Evolutionary conservation across 2,888 invertebrate genomes (phyloP).

Genomic region (Mycalesis mineus): DNA sequence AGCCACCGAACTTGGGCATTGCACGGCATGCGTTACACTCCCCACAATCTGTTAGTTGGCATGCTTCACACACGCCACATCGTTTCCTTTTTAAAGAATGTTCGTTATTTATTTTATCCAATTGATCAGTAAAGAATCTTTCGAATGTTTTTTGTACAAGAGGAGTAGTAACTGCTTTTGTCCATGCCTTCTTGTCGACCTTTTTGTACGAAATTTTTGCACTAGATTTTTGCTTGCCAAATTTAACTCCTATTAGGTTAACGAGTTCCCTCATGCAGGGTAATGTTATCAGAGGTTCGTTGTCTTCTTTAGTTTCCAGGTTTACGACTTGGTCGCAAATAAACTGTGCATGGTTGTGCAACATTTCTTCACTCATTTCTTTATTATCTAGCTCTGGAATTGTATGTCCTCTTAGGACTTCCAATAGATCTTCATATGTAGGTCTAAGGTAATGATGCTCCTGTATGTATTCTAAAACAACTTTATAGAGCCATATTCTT

Average conservation of each 20-base stretch:
- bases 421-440: conserved; percentile 86
- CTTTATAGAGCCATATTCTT: conserved; percentile 87
- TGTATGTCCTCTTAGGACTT: conserved; percentile 78
- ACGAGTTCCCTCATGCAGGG: conserved; percentile 87
- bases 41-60: conserved; percentile 88
- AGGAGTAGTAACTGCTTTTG: conserved; percentile 88
- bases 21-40: conserved; percentile 84
- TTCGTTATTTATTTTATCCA: conserved; percentile 79
- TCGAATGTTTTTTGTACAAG: conserved; percentile 88
- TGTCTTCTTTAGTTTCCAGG: conserved; percentile 79
- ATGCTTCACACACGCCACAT: conserved; percentile 88
- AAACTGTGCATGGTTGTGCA: conserved; percentile 88
- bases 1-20: conserved; percentile 89
- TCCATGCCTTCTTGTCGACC: conserved; percentile 79
- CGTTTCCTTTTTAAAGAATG: conserved; percentile 79
- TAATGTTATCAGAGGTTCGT: conserved; percentile 81
- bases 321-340: conserved; percentile 86
- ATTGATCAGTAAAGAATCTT: conserved; percentile 84
- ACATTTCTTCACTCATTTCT: conserved; percentile 83
- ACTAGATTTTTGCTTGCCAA: conserved; percentile 78
- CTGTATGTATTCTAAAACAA: conserved; percentile 86
- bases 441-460: conserved; percentile 81
- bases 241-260: conserved; percentile 86
- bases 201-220: conserved; percentile 75
- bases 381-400: conserved; percentile 66